These are phyloP conservation scores for Caenorhabditis sinica DNA, from an alignment of 2,888 invertebrate species.

Conservation along the genomic window DNA sequence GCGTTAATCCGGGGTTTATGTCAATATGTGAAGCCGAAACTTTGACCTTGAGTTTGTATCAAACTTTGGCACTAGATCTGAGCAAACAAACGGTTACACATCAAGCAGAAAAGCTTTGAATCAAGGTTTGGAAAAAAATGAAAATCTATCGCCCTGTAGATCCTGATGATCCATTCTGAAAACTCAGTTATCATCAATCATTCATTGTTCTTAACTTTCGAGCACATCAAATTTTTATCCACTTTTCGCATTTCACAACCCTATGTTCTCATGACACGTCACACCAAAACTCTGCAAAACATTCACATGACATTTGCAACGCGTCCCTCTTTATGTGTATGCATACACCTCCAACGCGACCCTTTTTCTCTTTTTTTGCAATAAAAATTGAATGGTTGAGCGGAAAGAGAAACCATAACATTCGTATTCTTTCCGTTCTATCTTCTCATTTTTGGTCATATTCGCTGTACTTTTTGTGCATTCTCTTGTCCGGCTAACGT, in stretches of 20 bases:
- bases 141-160: no score
- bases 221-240: not conserved
- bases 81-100: not conserved
- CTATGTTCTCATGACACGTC: not conserved
- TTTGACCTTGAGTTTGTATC: slow-evolving; percentile 7
- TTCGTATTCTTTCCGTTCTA: no score
- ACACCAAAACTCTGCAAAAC: not conserved
- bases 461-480: not conserved
- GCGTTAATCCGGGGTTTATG: not conserved
- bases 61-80: not conserved
- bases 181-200: no score
- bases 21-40: not conserved
- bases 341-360: slow-evolving; percentile 1
- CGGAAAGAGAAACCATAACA: not conserved
- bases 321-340: not conserved
- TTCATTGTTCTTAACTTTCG: not conserved
- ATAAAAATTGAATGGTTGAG: not conserved
- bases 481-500: not conserved
- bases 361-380: not conserved
- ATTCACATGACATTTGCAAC: not conserved
- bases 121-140: not conserved
- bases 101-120: not conserved
- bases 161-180: no score
- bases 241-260: not conserved
- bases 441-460: not conserved